Evolutionary conservation across 2,797 vertebrate species (phyloP).

Genomic region (Argentina silus): DNA sequence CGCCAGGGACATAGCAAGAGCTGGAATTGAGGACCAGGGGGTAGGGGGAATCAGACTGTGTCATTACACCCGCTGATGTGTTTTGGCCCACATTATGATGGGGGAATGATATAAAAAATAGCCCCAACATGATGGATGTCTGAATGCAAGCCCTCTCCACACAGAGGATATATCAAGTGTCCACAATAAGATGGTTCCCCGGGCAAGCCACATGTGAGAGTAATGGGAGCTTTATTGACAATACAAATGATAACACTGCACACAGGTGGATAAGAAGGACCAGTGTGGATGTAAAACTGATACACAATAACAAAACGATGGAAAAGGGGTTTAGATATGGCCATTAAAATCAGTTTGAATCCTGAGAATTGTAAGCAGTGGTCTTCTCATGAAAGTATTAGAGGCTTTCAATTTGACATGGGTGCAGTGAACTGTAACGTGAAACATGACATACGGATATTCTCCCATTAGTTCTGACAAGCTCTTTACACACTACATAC

Average conservation of each 20-base stretch:
- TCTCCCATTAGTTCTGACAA: background rate
- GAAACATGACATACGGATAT: background rate
- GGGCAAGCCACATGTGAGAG: constrained; percentile 35
- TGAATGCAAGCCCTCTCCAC: constrained; percentile 56
- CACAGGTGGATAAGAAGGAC: background rate
- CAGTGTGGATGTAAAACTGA: background rate
- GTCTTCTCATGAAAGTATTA: background rate
- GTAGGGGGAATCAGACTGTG: constrained; percentile 54
- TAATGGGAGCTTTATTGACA: constrained; percentile 53
- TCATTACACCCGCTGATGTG: constrained; percentile 72
- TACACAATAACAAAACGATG: background rate
- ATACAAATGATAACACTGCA: constrained; percentile 38
- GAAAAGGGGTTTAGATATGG: background rate
- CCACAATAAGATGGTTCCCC: constrained; percentile 37
- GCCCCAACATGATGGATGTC: constrained; percentile 63
- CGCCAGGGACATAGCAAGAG: background rate
- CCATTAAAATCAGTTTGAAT: background rate
- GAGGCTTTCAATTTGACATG: background rate
- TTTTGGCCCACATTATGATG: constrained; percentile 73
- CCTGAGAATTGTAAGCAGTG: background rate
- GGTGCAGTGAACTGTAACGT: background rate
- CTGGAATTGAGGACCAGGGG: constrained; percentile 21
- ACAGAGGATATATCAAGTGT: constrained; percentile 35
- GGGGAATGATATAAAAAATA: constrained; percentile 58
- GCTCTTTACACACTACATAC: background rate